Evolutionary conservation across 2,113 vertebrate species (phyloP).

Genomic region (Rattus norvegicus): DNA sequence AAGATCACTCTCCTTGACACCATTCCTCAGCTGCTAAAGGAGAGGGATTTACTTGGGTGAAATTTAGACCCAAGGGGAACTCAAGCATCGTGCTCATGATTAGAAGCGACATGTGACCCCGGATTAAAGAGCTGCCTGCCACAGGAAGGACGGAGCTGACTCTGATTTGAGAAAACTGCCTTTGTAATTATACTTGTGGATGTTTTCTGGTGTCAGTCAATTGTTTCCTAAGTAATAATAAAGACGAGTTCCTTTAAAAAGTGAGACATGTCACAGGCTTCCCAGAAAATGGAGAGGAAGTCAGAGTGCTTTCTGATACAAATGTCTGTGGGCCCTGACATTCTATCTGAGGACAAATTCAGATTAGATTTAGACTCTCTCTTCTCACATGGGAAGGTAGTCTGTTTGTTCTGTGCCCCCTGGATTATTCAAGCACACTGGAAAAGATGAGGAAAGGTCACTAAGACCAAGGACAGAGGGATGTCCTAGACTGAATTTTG

Average conservation of each 20-base stretch:
- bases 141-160: conserved; percentile 86
- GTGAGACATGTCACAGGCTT: neutral
- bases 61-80: conserved; percentile 87
- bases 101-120: conserved; percentile 89
- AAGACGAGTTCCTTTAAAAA: conserved; percentile 77
- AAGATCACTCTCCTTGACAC: conserved; percentile 86
- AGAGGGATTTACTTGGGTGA: conserved; percentile 88
- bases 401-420: neutral
- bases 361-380: neutral
- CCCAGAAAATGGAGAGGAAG: neutral
- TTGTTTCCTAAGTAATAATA: conserved; percentile 65
- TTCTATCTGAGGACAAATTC: neutral
- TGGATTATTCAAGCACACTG: neutral
- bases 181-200: conserved; percentile 85
- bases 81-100: conserved; percentile 88
- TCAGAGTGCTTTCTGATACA: neutral
- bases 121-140: conserved; percentile 88
- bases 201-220: conserved; percentile 83
- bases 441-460: neutral
- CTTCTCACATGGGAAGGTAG: neutral
- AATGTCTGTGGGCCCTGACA: neutral
- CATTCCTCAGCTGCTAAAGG: conserved; percentile 85
- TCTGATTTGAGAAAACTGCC: conserved; percentile 86
- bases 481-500: neutral
- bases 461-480: neutral